These are phyloP conservation scores for Nomada hirtipes DNA, from an alignment of 2,888 invertebrate genomes.

Conservation along the genomic window DNA sequence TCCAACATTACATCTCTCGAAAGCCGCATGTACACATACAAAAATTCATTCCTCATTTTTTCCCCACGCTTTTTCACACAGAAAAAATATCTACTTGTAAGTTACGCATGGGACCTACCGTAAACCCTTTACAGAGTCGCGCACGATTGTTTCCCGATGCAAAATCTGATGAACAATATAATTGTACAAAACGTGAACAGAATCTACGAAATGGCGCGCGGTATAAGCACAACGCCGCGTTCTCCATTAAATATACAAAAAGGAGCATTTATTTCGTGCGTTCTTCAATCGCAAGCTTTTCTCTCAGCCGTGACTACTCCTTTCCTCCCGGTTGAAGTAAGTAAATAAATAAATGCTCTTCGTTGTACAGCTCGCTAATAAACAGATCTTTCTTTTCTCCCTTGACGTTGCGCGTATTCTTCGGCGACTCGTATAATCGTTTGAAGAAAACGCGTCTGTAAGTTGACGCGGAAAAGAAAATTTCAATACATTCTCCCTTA, in stretches of 20 bases:
- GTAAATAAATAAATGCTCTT: constrained; percentile 11
- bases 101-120: constrained; percentile 31
- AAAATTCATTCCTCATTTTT: constrained; percentile 29
- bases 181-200: constrained; percentile 44
- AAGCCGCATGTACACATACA: constrained; percentile 37
- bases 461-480: background rate
- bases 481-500: background rate
- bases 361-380: constrained; percentile 8
- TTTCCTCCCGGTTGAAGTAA: background rate
- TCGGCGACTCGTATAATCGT: background rate
- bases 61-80: background rate
- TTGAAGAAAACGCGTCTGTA: too few species aligned
- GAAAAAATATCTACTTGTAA: constrained; percentile 42
- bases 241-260: constrained; percentile 15
- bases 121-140: constrained; percentile 19
- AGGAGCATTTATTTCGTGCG: constrained; percentile 6
- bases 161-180: constrained; percentile 30
- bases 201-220: constrained; percentile 32
- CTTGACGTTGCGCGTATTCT: background rate
- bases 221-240: constrained; percentile 12
- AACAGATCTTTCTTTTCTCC: background rate
- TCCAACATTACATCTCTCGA: constrained; percentile 21
- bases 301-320: background rate
- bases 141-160: constrained; percentile 16
- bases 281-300: background rate